These are phyloP conservation scores for Aplysia californica DNA, from an alignment of 1,140 invertebrate species.

Conservation along the genomic window DNA sequence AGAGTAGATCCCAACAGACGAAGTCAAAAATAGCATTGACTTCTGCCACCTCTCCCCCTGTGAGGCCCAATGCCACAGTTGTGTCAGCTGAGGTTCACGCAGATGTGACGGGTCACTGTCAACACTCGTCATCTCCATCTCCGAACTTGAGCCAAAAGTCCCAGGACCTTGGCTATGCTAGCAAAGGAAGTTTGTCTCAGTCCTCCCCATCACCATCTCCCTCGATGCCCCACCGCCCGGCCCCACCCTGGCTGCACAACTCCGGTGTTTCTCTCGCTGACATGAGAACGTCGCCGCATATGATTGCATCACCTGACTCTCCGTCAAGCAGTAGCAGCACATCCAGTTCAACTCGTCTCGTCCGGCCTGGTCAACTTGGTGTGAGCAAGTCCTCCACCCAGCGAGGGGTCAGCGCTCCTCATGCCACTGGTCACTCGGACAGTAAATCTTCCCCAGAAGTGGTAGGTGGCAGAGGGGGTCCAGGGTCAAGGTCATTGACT, in stretches of 20 bases:
- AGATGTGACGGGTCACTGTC: neutral
- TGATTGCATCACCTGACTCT: too few species aligned
- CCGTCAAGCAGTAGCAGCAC: too few species aligned
- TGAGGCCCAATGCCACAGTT: neutral
- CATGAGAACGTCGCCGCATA: too few species aligned
- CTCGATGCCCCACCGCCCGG: conserved; percentile 7
- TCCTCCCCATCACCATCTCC: conserved; percentile 25
- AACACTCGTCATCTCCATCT: conserved; percentile 5
- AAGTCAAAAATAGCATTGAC: neutral
- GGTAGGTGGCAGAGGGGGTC: too few species aligned
- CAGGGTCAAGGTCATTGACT: too few species aligned
- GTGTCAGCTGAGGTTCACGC: neutral
- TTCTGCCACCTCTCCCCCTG: neutral
- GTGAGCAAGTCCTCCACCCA: too few species aligned
- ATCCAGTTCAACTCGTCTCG: too few species aligned
- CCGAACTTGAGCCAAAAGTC: conserved; percentile 24
- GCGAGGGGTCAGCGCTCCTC: too few species aligned
- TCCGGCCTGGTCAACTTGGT: too few species aligned
- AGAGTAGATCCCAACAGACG: neutral
- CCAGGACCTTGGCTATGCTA: conserved; percentile 21
- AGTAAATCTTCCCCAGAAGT: too few species aligned
- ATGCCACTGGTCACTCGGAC: too few species aligned
- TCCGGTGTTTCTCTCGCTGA: conserved; percentile 1
- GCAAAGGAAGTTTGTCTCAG: conserved; percentile 24
- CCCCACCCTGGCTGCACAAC: conserved; percentile 18